Evolutionary conservation across 2,797 vertebrate species (phyloP), one percentile per base, ranked within the genome.

Genomic region (Halcyon badia): DNA sequence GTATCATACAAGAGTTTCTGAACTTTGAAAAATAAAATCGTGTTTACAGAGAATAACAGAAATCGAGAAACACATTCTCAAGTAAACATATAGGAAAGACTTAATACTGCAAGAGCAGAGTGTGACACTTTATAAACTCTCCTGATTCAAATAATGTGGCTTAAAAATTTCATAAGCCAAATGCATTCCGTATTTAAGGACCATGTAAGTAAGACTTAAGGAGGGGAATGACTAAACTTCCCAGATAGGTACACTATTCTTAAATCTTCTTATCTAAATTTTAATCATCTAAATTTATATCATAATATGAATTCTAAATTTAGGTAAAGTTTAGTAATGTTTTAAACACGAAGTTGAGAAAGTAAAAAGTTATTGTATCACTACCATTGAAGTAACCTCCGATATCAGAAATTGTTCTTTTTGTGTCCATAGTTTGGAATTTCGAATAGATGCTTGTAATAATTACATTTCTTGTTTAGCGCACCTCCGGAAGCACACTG

Each of bases 301-400:
- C 37, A n/a, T 28, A 49, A 39, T 11, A 4, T 30, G 41, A 24
- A 57, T 13, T 6, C 14, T 17, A 22, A 54, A n/a, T 58, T 58
- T 60, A 44, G 26, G 21, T 56, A 6, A 75, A 65, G 24, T 30
- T 58, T 26, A 18, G 6, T 15, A 9, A 46, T 16, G 14, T 37
- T 62, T 72, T 48, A 76, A 69, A 51, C 0, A 1, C 9, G 2
- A 48, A 31, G 6, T 9, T 35, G n/a, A 51, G 51, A 42, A 28
- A 57, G 19, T 49, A 25, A 17, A 13, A 49, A 16, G n/a, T 42
- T 57, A 4, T 4, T 1, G 0, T n/a, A 0, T 14, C 5, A 5
- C 48, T n/a, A 18, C 39, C 5, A 4, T 2, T 31, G 64, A 54
- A 68, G 25, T 64, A 57, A 3, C 18, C 71, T 26, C 39, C 1